Evolutionary conservation across 1,140 invertebrate genomes (phyloP).

Genomic region (Paraescarpia echinospica): DNA sequence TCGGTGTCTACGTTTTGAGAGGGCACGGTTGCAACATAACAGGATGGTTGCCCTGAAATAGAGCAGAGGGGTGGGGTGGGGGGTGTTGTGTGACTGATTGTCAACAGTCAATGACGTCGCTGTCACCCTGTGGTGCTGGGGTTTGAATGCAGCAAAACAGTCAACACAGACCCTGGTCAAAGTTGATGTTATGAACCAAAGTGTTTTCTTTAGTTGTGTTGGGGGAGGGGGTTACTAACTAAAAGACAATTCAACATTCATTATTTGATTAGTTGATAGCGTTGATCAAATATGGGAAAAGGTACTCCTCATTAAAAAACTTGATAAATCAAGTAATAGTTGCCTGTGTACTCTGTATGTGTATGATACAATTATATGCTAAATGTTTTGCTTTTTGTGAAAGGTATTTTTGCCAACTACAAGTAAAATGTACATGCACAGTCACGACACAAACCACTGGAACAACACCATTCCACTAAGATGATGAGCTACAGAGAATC

Average conservation of each 20-base stretch:
- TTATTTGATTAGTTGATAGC: neutral
- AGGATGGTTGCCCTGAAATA: neutral
- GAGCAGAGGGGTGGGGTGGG: neutral
- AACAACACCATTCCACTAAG: too few species aligned
- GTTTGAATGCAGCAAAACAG: neutral
- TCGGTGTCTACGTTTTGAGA: too few species aligned
- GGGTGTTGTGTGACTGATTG: neutral
- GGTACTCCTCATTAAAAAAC: neutral
- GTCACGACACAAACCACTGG: too few species aligned
- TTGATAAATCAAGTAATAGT: neutral
- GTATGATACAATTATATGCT: neutral
- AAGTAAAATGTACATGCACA: too few species aligned
- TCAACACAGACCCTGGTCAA: neutral
- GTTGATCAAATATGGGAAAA: neutral
- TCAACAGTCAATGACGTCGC: neutral
- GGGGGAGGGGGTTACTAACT: neutral
- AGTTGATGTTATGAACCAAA: neutral
- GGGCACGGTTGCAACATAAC: neutral
- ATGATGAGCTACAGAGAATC: too few species aligned
- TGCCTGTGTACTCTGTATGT: neutral
- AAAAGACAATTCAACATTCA: neutral
- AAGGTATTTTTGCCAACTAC: neutral
- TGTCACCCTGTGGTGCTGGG: neutral
- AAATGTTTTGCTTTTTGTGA: neutral
- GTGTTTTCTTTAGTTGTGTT: neutral